Base-by-base conservation (phyloP, 2,888 invertebrate genomes). In the Agriotes lineatus region DNA sequence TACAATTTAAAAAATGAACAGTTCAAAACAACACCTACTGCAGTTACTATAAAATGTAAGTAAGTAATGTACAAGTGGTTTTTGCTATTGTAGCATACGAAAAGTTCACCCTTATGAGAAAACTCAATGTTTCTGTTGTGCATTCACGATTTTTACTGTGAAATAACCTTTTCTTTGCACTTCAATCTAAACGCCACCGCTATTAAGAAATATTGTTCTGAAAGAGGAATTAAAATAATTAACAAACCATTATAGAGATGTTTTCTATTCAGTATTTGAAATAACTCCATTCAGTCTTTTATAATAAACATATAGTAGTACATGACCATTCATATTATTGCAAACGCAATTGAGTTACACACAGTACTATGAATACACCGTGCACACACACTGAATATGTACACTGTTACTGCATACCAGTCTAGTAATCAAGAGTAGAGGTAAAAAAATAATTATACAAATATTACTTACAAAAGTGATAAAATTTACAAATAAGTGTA, bases 221-320 rank as follows among this genome's bases (percentile, higher is more conserved):
- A n/a, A n/a, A n/a, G n/a, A n/a, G n/a, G n/a, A n/a, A n/a, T n/a
- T n/a, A n/a, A n/a, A n/a, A n/a, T n/a, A 48, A 48, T 6, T 20
- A 48, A 48, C n/a, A 48, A 25, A 22, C 10, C 25, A 25, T 48
- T 48, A 48, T 75, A 76, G 76, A 77, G 76, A 76, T 76, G 74
- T 77, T 77, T 72, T 76, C 69, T 69, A 69, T 81, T 83, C 83
- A 82, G 82, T 84, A 84, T 84, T 84, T 84, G 83, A 84, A 81
- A 84, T 84, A 83, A 84, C 83, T 84, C 84, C 84, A 84, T 84
- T 84, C 84, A 84, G 84, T 84, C 84, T 84, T 84, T 83, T 84
- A 84, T 83, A 83, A 83, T 83, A 84, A 70, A 84, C 84, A 84
- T 84, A 84, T 83, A 84, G 82, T 84, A 83, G 81, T 80, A 84